A percentile compares a stretch with the other conserved stretches of the same genome.
These are phyloP conservation scores for Parazoanthus atlanticus DNA, from an alignment of 92 coral and sea anemone genomes.

Conservation along the genomic window DNA sequence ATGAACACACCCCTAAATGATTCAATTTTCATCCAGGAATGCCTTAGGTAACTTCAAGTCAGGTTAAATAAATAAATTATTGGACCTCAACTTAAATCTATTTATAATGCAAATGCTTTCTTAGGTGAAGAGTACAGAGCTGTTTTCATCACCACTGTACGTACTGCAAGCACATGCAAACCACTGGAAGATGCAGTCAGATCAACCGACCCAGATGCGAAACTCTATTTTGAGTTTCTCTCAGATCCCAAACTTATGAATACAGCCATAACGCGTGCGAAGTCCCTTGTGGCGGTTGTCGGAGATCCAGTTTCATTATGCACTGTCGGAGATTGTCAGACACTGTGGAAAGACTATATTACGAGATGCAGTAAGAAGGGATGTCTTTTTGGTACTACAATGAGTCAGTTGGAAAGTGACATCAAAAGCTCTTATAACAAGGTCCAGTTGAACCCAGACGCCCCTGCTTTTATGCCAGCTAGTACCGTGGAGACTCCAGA, in stretches of 20 bases:
- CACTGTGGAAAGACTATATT: conserved; percentile 81
- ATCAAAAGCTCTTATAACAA: conserved; percentile 37
- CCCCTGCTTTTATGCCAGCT: conserved; percentile 68
- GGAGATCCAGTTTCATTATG: conserved; percentile 95
- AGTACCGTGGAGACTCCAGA: not conserved
- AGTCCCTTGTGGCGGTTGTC: conserved; percentile 88
- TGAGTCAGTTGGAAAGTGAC: conserved; percentile 60
- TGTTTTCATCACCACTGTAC: conserved; percentile 89
- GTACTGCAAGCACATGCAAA: conserved; percentile 74
- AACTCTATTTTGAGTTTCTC: conserved; percentile 72
- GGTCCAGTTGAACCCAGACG: conserved; percentile 71
- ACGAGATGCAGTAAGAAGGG: conserved; percentile 60
- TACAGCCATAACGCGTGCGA: conserved; percentile 95
- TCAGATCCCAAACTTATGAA: conserved; percentile 82
- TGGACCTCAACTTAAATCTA: too few species aligned
- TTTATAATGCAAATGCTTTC: too few species aligned
- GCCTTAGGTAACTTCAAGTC: too few species aligned
- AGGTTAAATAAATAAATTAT: too few species aligned
- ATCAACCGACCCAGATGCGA: conserved; percentile 49
- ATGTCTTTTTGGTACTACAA: conserved; percentile 68
- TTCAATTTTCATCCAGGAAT: too few species aligned
- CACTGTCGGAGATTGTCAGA: conserved; percentile 81
- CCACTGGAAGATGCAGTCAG: conserved; percentile 48
- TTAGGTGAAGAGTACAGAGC: conserved; percentile 90
- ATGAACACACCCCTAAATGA: too few species aligned